These are phyloP conservation scores for Pangasius djambal DNA, from an alignment of 2,797 vertebrate species.

Conservation along the genomic window DNA sequence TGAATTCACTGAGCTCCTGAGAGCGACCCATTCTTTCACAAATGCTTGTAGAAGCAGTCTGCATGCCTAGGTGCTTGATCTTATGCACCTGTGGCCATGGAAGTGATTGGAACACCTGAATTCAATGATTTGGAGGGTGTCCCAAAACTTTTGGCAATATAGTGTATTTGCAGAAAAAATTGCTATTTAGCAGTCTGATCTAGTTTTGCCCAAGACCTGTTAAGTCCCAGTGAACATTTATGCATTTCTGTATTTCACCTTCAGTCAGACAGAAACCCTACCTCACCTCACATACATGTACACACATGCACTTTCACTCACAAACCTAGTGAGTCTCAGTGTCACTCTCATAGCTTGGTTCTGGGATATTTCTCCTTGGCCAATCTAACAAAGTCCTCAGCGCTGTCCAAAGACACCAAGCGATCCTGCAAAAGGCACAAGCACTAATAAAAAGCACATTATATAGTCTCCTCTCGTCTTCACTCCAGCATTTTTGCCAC, in stretches of 20 bases:
- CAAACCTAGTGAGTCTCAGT: not conserved
- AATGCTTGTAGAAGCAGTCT: no score
- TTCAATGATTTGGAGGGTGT: no score
- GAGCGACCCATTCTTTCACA: no score
- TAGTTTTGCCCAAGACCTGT: not conserved
- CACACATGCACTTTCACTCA: not conserved
- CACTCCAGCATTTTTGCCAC: not conserved
- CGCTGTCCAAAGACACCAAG: slow-evolving; percentile 49
- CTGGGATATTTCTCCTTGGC: slow-evolving; percentile 53
- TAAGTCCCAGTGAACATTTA: not conserved
- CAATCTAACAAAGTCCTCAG: slow-evolving; percentile 50
- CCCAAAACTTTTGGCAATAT: no score
- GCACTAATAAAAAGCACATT: not conserved
- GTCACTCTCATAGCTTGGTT: slow-evolving; percentile 12
- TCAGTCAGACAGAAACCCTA: not conserved
- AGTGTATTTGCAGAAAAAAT: no score
- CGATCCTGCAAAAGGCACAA: slow-evolving; percentile 39
- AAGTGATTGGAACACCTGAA: no score
- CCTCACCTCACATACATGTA: not conserved
- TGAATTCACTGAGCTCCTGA: no score
- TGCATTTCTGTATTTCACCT: not conserved
- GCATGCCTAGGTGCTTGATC: no score
- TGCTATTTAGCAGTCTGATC: no score
- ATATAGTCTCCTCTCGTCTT: not conserved
- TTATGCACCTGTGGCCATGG: no score